Conservation (phyloP, 1,140 invertebrate species). For the Campodea augens region DNA sequence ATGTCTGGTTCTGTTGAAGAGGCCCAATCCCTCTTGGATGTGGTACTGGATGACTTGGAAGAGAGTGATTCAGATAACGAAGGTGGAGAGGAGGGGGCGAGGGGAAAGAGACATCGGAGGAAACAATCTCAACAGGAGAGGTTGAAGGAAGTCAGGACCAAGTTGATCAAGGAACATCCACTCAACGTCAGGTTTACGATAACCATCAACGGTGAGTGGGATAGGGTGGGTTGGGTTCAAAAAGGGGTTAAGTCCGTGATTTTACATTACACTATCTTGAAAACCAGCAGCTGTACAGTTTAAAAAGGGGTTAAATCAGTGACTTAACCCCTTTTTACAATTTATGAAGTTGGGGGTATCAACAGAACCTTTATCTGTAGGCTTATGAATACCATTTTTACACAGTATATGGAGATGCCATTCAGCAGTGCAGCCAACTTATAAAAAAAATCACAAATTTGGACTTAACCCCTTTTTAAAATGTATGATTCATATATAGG, state of each 20-base stretch:
- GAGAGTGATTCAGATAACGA: conserved; percentile 26
- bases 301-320: too few relatives aligned
- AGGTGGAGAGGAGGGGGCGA: not conserved
- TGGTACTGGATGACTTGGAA: conserved; percentile 56
- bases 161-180: conserved; percentile 50
- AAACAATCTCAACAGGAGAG: conserved; percentile 28
- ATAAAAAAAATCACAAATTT: too few relatives aligned
- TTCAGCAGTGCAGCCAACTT: too few relatives aligned
- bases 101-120: conserved; percentile 17
- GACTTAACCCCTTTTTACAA: too few relatives aligned
- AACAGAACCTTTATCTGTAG: too few relatives aligned
- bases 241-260: too few relatives aligned
- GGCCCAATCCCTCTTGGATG: not conserved
- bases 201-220: conserved; percentile 26
- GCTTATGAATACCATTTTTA: too few relatives aligned
- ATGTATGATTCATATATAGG: not conserved
- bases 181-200: conserved; percentile 42
- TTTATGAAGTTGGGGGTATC: too few relatives aligned
- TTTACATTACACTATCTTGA: too few relatives aligned
- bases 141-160: conserved; percentile 40
- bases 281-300: too few relatives aligned
- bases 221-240: conserved; percentile 12
- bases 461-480: too few relatives aligned
- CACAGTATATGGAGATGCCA: too few relatives aligned
- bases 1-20: not conserved